These are phyloP conservation scores for Chaetodon auriga DNA, from an alignment of 2,113 vertebrate genomes.

Conservation along the genomic window DNA sequence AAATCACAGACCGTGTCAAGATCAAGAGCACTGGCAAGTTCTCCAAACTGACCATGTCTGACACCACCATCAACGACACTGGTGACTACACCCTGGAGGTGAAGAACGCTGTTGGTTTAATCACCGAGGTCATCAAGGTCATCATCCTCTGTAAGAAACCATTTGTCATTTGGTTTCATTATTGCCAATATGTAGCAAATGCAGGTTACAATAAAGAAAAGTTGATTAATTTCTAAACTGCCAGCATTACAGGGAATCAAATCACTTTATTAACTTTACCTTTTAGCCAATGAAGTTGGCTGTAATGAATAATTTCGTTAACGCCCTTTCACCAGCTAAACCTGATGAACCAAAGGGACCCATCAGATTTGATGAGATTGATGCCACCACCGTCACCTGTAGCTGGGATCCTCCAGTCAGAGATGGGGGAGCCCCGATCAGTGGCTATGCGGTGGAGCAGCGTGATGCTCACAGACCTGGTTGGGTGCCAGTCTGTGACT, in stretches of 20 bases:
- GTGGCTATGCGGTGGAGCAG: constrained; percentile 94
- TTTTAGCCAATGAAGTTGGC: neutral
- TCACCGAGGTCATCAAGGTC: constrained; percentile 90
- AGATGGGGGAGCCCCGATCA: constrained; percentile 94
- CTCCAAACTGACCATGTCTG: constrained; percentile 89
- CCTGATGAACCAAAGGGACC: constrained; percentile 93
- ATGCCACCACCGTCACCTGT: constrained; percentile 90
- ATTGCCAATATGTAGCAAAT: neutral
- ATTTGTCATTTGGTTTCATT: neutral
- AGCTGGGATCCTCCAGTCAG: constrained; percentile 94
- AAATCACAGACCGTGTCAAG: constrained; percentile 91
- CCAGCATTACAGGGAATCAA: neutral
- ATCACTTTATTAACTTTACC: neutral
- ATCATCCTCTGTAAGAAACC: constrained; percentile 92
- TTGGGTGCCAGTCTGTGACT: constrained; percentile 95
- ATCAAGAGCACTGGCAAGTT: constrained; percentile 90
- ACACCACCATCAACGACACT: constrained; percentile 94
- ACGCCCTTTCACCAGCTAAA: constrained; percentile 86
- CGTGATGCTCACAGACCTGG: constrained; percentile 97
- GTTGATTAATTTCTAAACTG: neutral
- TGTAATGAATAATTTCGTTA: neutral
- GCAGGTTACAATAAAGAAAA: neutral
- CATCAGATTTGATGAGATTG: constrained; percentile 92
- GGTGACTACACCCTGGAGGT: constrained; percentile 94
- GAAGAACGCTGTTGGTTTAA: constrained; percentile 91